Evolutionary conservation across 1,140 invertebrate genomes (phyloP), one percentile per base, ranked within the genome.

Genomic region (Hycleus cichorii): DNA sequence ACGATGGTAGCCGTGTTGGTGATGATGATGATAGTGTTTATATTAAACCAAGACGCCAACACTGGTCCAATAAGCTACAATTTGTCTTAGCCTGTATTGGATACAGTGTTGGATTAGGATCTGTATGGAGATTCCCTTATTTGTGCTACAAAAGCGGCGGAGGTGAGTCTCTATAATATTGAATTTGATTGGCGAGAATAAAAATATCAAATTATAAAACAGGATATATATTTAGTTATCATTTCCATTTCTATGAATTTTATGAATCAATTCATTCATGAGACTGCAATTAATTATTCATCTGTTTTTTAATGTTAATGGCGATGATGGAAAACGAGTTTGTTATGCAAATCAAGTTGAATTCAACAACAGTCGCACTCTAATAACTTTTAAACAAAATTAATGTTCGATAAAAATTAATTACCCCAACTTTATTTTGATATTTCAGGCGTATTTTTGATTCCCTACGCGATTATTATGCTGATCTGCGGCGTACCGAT

Each of bases 11-110:
- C 6, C 83, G 81, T 48, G 77, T 75, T 3, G 83, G 81, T 49
- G 77, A 75, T 4, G 85, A 87, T 65, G 78, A 77, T n/a, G 79
- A 81, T 57, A 76, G 78, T 12, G 78, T 80, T 27, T 82, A 87
- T 69, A 75, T 86, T 47, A 87, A 88, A 69, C 86, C 86, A 1
- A 78, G 84, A 62, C 77, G 88, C 64, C 87, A 87, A 38, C 86
- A 90, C 66, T 95, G 93, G 93, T 83, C 84, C 47, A 93, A 89
- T 73, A 93, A 94, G 77, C 80, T 90, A 57, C 91, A 95, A 75
- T 95, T 95, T 70, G 86, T 94, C 11, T 77, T 95, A 57, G 89
- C 91, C 12, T 93, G 90, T 71, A 87, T 96, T 40, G 91, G 92
- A 8, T 95, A 93, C 73, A 92, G 90, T 11, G 91, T 96, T 39